These are phyloP conservation scores for Chloroclystis v-ata DNA, from an alignment of 2,888 invertebrate genomes.

Conservation along the genomic window DNA sequence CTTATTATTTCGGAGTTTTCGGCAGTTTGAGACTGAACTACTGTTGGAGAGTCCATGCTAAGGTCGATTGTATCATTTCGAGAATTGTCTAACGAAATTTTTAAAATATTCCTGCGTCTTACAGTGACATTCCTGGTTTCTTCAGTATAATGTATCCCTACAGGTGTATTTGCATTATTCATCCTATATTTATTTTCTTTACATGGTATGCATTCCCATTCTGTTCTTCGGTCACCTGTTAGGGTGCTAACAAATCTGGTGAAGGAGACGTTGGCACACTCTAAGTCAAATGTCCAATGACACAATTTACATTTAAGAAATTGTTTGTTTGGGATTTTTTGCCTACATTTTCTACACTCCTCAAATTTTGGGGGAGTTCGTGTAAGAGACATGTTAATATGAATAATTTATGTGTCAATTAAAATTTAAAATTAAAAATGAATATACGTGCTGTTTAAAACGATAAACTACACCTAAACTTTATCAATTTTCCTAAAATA, in stretches of 20 bases:
- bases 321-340: neutral
- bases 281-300: neutral
- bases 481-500: too few relatives aligned
- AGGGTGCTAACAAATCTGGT: neutral
- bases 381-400: neutral
- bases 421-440: too few relatives aligned
- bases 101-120: neutral
- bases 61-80: neutral
- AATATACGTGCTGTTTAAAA: too few relatives aligned
- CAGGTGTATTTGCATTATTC: neutral
- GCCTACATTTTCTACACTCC: neutral
- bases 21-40: neutral
- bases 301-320: neutral
- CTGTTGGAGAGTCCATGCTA: neutral
- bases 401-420: too few relatives aligned
- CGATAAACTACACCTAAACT: too few relatives aligned
- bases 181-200: neutral
- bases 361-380: neutral
- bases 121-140: neutral
- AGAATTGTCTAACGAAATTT: neutral
- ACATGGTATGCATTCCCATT: neutral
- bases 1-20: neutral
- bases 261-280: neutral
- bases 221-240: neutral
- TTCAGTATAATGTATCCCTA: neutral